Percentiles rank a stretch among this genome's conserved stretches.
Evolutionary conservation across 2,888 invertebrate species (phyloP).

Genomic region (Amphimallon solstitiale): DNA sequence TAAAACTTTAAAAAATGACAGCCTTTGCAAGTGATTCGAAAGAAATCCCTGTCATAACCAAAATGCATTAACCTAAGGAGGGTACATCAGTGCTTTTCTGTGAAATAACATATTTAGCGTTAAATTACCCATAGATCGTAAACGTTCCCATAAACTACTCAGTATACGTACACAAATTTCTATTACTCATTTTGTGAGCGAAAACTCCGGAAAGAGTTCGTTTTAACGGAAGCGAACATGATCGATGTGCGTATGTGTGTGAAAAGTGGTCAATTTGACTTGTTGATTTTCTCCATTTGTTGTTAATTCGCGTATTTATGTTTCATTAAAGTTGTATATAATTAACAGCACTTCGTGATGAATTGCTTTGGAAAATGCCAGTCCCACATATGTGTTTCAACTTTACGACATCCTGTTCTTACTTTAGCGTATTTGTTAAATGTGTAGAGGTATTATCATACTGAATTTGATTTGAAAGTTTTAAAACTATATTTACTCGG

Average conservation of each 20-base stretch:
- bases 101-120: too few relatives aligned
- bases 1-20: too few relatives aligned
- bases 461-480: not conserved
- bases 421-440: not conserved
- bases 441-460: not conserved
- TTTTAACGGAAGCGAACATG: conserved; percentile 3
- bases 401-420: conserved; percentile 19
- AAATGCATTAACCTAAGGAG: too few relatives aligned
- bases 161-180: not conserved
- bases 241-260: conserved; percentile 1
- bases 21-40: too few relatives aligned
- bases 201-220: not conserved
- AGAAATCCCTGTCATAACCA: too few relatives aligned
- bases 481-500: too few relatives aligned
- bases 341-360: conserved; percentile 7
- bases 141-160: too few relatives aligned
- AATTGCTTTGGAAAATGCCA: conserved; percentile 15
- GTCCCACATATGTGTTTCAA: not conserved
- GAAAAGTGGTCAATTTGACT: conserved; percentile 11
- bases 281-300: conserved; percentile 24
- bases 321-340: conserved; percentile 15
- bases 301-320: conserved; percentile 14
- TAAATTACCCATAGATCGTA: too few relatives aligned
- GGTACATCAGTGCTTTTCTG: too few relatives aligned
- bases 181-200: not conserved